These are phyloP conservation scores for Pristionchus japonicus DNA, from an alignment of 2,888 invertebrate genomes.

Conservation along the genomic window DNA sequence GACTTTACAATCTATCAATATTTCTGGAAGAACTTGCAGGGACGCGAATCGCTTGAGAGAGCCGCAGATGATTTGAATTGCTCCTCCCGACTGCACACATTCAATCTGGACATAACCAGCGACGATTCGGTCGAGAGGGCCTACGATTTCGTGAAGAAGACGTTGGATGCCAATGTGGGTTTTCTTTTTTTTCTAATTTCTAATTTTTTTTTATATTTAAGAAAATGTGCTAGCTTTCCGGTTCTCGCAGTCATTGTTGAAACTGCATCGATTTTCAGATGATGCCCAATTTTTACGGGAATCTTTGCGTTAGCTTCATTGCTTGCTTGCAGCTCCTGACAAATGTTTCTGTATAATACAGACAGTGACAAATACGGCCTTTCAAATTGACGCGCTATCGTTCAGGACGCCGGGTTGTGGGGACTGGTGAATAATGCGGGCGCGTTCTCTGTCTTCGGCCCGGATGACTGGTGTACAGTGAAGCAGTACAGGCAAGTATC, in stretches of 20 bases:
- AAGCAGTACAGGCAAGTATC: constrained; percentile 81
- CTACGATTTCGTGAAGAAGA: constrained; percentile 79
- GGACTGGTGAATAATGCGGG: constrained; percentile 92
- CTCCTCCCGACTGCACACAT: constrained; percentile 78
- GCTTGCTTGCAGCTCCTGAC: too few relatives aligned
- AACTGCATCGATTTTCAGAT: background rate
- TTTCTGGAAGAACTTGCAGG: too few relatives aligned
- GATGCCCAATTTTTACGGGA: too few relatives aligned
- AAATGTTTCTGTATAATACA: too few relatives aligned
- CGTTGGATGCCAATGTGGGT: constrained; percentile 53
- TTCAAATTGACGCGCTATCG: too few relatives aligned
- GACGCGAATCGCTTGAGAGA: constrained; percentile 50
- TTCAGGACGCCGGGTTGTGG: constrained; percentile 89
- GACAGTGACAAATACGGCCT: too few relatives aligned
- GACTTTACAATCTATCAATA: background rate
- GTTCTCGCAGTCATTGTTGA: background rate
- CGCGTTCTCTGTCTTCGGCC: constrained; percentile 87
- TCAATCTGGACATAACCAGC: constrained; percentile 80
- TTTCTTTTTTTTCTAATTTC: background rate
- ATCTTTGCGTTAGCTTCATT: too few relatives aligned
- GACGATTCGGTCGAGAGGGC: constrained; percentile 82
- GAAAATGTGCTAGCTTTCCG: background rate
- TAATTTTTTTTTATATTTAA: background rate
- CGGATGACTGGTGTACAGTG: constrained; percentile 90
- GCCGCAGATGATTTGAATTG: constrained; percentile 43